phyloP scores from a whole-genome alignment of 2,797 vertebrate species.

The Centropyge bicolor region DNA sequence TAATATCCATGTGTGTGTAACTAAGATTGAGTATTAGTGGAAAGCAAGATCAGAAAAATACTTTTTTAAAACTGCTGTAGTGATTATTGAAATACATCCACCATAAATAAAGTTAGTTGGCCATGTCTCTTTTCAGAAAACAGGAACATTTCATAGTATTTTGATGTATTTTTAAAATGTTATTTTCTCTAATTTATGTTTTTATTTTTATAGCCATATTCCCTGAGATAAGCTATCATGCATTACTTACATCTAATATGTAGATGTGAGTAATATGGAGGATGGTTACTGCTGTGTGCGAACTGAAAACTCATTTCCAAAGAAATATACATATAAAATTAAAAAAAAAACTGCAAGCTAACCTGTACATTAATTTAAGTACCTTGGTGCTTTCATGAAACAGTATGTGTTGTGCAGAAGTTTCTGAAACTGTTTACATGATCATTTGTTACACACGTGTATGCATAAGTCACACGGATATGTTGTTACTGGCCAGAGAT shows the following conservation, averaged over 20 bases:
- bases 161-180: background rate
- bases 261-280: background rate
- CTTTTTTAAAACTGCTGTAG: background rate
- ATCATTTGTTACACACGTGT: constrained; percentile 6
- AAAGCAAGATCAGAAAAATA: background rate
- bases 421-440: constrained; percentile 11
- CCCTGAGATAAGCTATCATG: background rate
- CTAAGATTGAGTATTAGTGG: background rate
- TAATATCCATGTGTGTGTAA: too few relatives aligned
- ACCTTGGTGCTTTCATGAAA: constrained; percentile 9
- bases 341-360: background rate
- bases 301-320: background rate
- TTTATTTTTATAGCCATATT: background rate
- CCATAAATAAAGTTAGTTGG: background rate
- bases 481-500: constrained; percentile 33
- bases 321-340: background rate
- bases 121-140: constrained; percentile 7
- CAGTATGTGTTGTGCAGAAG: background rate
- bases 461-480: constrained; percentile 16
- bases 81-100: constrained; percentile 3
- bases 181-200: background rate
- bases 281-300: background rate
- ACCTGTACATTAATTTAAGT: background rate
- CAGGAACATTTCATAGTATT: background rate
- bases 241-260: background rate